Conservation (phyloP, 2,888 invertebrate species). For the Serripes groenlandicus region DNA sequence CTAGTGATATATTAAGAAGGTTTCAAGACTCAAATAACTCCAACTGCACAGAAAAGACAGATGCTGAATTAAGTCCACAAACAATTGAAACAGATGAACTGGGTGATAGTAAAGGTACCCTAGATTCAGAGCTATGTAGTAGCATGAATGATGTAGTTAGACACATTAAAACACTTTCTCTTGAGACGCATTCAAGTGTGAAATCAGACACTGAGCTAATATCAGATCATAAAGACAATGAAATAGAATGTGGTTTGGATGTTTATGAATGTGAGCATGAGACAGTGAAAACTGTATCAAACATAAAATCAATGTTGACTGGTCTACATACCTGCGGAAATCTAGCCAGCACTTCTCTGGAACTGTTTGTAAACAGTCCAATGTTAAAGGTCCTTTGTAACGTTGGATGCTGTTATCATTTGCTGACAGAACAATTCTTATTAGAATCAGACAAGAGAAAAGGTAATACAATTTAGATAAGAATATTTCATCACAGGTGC, state of each 20-base stretch:
- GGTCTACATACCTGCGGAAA: slow-evolving; percentile 97
- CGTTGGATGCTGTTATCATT: slow-evolving; percentile 96
- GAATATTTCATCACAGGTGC: too few relatives aligned
- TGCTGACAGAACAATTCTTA: slow-evolving; percentile 87
- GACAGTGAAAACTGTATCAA: background rate
- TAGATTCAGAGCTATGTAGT: too few relatives aligned
- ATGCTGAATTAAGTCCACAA: background rate
- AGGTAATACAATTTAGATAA: too few relatives aligned
- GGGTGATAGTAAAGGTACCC: too few relatives aligned
- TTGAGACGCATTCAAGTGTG: too few relatives aligned
- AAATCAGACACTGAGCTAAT: too few relatives aligned
- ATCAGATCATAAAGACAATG: background rate
- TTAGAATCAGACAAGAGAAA: too few relatives aligned
- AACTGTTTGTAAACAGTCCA: slow-evolving; percentile 89
- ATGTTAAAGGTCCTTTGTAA: slow-evolving; percentile 90
- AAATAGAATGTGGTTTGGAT: background rate
- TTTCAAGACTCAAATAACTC: background rate
- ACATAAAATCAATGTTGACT: slow-evolving; percentile 83
- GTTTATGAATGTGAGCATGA: background rate
- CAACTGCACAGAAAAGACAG: background rate
- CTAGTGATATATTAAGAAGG: background rate
- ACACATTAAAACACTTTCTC: too few relatives aligned
- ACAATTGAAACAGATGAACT: background rate
- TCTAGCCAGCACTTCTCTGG: slow-evolving; percentile 91
- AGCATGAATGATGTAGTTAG: too few relatives aligned